A percentile compares a stretch with the other conserved stretches of the same genome.
Conservation (phyloP, 1,140 invertebrate genomes). For the Popillia japonica region DNA sequence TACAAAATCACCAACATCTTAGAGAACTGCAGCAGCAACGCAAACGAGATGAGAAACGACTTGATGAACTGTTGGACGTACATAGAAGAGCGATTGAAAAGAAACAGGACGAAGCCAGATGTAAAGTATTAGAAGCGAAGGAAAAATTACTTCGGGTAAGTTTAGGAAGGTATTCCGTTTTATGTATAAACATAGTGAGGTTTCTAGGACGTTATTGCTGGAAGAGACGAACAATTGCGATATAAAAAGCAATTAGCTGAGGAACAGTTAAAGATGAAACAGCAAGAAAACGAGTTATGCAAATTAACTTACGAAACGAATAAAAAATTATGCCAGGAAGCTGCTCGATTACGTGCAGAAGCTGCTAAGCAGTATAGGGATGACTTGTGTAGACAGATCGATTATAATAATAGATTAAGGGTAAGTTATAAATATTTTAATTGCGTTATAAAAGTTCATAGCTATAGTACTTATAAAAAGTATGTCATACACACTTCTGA, state of each 20-base stretch:
- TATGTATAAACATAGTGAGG: background rate
- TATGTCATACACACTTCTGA: no score
- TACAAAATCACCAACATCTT: slow-evolving; percentile 52
- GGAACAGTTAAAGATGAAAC: slow-evolving; percentile 51
- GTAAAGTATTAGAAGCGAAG: slow-evolving; percentile 51
- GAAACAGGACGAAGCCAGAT: slow-evolving; percentile 53
- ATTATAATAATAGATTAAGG: slow-evolving; percentile 53
- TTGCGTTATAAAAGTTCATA: no score
- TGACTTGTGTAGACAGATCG: slow-evolving; percentile 56
- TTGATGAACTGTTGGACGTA: slow-evolving; percentile 48
- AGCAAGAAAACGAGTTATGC: slow-evolving; percentile 54
- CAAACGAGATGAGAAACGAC: slow-evolving; percentile 51
- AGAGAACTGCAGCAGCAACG: slow-evolving; percentile 50
- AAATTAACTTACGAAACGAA: slow-evolving; percentile 53
- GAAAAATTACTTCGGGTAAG: slow-evolving; percentile 50
- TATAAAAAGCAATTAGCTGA: slow-evolving; percentile 52
- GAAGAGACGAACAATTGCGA: slow-evolving; percentile 52
- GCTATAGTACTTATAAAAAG: no score
- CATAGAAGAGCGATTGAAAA: slow-evolving; percentile 48
- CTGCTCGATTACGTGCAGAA: slow-evolving; percentile 47
- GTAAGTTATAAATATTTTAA: slow-evolving; percentile 43
- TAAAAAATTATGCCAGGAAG: slow-evolving; percentile 51
- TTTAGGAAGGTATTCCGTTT: no score
- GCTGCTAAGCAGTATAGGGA: slow-evolving; percentile 51
- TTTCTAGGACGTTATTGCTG: slow-evolving; percentile 50